Evolutionary conservation across 1,140 invertebrate species (phyloP), one percentile per base, ranked within the genome.

Genomic region (Drosophila ohnishii): DNA sequence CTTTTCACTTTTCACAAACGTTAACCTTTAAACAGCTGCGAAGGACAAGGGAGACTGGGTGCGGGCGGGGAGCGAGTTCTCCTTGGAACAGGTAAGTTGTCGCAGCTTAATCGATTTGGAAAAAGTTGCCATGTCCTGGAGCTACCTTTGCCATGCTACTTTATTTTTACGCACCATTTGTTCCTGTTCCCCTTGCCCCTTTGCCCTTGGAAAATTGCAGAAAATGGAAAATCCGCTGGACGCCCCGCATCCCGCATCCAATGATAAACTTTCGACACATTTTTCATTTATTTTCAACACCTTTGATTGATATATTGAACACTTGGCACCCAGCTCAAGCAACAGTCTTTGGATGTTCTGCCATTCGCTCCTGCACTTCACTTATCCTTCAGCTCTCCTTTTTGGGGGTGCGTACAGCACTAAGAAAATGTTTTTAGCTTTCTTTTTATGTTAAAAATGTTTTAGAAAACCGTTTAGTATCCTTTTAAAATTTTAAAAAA

Each of bases 251-350:
- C 47, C 45, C 42, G 40, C 40, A 60, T 45, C 75, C 67, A 87
- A 79, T 87, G 83, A 87, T 87, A 87, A 87, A 87, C 83, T 87
- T 87, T 87, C 83, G 83, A 87, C 83, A 87, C 83, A 87, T 87
- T 87, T 87, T 87, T 87, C 83, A 87, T 87, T 87, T 87, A 87
- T 87, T 87, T 87, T 87, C 83, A 87, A 79, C 83, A 87, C 83
- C 83, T 87, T 87, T 87, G 83, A 87, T 86, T 87, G 83, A 87
- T 87, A 87, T 87, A 87, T 87, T 87, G 83, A 87, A 87, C 83
- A 87, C 83, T 87, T 87, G 82, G 83, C 83, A 84, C 82, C 53
- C 63, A 76, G 77, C 83, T 87, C 78, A 82, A 87, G 82, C 82
- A 86, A 86, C 83, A 81, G 78, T 87, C 83, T 79, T 83, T 67